These are phyloP conservation scores for Drosophila prosaltans DNA, from an alignment of 1,140 invertebrate genomes.

Conservation along the genomic window DNA sequence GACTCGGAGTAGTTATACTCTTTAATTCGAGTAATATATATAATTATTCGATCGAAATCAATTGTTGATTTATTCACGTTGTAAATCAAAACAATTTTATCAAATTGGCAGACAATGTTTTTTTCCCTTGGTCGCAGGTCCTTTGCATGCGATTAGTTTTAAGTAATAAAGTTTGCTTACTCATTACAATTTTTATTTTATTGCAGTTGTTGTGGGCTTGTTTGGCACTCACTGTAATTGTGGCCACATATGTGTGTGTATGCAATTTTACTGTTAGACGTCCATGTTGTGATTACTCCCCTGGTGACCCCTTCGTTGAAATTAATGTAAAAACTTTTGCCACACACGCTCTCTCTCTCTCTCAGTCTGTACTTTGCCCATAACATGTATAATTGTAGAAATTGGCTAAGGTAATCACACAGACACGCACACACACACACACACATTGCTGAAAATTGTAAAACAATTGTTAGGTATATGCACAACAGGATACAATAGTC, in stretches of 20 bases:
- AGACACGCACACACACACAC: background rate
- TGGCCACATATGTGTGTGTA: background rate
- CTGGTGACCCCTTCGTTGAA: background rate
- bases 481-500: too few relatives aligned
- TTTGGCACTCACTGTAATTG: background rate
- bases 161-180: background rate
- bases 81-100: too few relatives aligned
- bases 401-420: background rate
- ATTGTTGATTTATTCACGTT: too few relatives aligned
- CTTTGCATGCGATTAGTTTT: too few relatives aligned
- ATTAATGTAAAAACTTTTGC: constrained; percentile 1
- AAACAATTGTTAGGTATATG: background rate
- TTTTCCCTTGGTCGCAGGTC: too few relatives aligned
- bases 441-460: background rate
- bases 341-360: background rate
- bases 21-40: too few relatives aligned
- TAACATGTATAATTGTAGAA: constrained; percentile 5
- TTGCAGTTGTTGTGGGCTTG: background rate
- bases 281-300: constrained; percentile 7
- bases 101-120: too few relatives aligned
- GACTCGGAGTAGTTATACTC: too few relatives aligned
- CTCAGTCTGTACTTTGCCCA: background rate
- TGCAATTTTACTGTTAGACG: background rate
- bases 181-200: background rate
- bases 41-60: too few relatives aligned